phyloP scores from a whole-genome alignment of 2,888 invertebrate species.

The Drosophila mettleri region DNA sequence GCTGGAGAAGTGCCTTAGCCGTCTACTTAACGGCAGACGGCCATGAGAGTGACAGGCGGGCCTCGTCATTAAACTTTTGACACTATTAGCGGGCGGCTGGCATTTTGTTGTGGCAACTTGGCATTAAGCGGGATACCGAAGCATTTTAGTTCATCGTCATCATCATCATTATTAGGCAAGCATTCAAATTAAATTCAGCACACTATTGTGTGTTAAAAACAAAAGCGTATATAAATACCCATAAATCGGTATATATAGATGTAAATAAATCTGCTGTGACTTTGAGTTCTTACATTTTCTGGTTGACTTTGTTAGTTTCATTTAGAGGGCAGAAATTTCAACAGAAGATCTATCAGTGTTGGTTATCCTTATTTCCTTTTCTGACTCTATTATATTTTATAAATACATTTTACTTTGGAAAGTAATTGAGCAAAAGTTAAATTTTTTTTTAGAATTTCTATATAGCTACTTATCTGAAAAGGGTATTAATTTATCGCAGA shows the following conservation, averaged over 20 bases:
- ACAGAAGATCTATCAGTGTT: neutral
- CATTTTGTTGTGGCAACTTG: constrained; percentile 49
- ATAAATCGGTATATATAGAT: neutral
- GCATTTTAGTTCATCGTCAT: constrained; percentile 39
- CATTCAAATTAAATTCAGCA: constrained; percentile 71
- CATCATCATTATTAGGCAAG: constrained; percentile 36
- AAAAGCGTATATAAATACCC: neutral
- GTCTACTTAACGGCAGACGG: constrained; percentile 69
- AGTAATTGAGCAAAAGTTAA: too few relatives aligned
- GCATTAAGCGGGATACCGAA: constrained; percentile 23
- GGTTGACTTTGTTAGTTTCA: constrained; percentile 7
- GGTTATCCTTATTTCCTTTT: too few relatives aligned
- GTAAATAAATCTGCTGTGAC: neutral
- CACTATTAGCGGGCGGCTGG: constrained; percentile 73
- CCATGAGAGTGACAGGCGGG: constrained; percentile 66
- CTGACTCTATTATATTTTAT: neutral
- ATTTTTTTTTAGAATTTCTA: too few relatives aligned
- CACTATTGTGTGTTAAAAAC: constrained; percentile 42
- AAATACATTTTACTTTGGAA: too few relatives aligned
- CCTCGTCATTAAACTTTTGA: constrained; percentile 81
- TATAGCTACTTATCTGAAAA: neutral
- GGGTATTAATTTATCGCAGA: neutral
- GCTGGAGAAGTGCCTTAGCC: constrained; percentile 29
- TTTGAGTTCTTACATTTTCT: constrained; percentile 13
- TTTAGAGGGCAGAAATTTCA: neutral